Evolutionary conservation across 2,888 invertebrate genomes (phyloP).

Genomic region (Drosophila vallismaia): DNA sequence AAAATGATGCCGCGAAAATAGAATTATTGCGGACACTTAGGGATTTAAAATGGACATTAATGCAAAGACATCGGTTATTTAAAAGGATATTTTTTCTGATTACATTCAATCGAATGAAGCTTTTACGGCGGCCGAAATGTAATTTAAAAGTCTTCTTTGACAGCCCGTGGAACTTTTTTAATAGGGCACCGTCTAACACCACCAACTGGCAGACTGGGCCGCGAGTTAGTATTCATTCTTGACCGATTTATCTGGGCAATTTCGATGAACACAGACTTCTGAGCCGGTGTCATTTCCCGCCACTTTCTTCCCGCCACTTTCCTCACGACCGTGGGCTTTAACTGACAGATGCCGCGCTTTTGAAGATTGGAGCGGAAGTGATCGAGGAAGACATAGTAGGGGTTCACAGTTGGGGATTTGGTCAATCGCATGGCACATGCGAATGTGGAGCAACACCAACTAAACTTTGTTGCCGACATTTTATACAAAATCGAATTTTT

Average conservation of each 20-base stretch:
- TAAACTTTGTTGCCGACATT: constrained; percentile 9
- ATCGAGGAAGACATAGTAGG: constrained; percentile 49
- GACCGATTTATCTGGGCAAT: constrained; percentile 31
- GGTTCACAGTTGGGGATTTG: constrained; percentile 22
- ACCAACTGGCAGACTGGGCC: not conserved
- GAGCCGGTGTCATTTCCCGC: constrained; percentile 44
- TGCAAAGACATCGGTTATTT: not conserved
- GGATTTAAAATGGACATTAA: not conserved
- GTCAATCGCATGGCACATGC: not conserved
- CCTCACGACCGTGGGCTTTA: constrained; percentile 33
- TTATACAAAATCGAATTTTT: not conserved
- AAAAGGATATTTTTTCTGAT: not conserved
- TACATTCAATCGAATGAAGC: not conserved
- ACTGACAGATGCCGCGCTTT: constrained; percentile 25
- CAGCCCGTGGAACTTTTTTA: not conserved
- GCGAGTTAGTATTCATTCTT: not conserved
- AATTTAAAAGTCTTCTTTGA: not conserved
- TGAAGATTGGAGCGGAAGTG: constrained; percentile 48
- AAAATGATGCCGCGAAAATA: not conserved
- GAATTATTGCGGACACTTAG: not conserved
- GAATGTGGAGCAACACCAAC: not conserved
- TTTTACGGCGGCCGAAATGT: not conserved
- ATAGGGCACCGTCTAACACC: not conserved
- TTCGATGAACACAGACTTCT: constrained; percentile 41
- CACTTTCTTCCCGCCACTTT: constrained; percentile 47